Base-by-base conservation (phyloP, 2,888 invertebrate genomes). In the Hypomecis atomaria region DNA sequence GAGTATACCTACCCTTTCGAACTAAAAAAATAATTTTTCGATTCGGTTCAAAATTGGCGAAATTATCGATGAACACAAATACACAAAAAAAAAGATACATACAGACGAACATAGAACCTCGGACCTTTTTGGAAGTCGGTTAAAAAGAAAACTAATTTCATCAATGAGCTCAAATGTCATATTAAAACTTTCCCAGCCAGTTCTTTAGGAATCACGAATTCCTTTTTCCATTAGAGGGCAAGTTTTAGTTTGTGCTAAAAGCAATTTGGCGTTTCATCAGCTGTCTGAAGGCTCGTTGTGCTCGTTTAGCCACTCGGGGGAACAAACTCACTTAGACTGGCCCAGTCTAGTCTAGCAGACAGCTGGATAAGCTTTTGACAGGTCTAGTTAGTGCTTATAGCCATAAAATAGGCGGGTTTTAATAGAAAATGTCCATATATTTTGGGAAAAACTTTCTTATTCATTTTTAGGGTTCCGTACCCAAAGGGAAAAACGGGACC, bases 211-310 rank as follows among this genome's bases (percentile, higher is more conserved):
- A 40, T 11, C 11, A 11, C 48, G 36, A 10, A 42, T 48, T 42
- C 48, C 36, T 40, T 60, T 11, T 43, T 13, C 43, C 50, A 50
- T 50, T 40, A 34, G 10, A 9, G 36, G 36, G 8, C 5, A 54
- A 60, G 34, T 47, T 48, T 42, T 11, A 43, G 48, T 45, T 45
- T n/a, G 8, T 38, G 43, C 38, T 63, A 58, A 63, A 59, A 64
- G 64, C 64, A 64, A 64, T 64, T 56, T 59, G 55, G 40, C 44
- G 11, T 64, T 59, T 59, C 36, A 47, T 49, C 40, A 34, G 58
- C 50, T 52, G 37, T 42, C 42, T 33, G 34, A 42, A 47, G 42
- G 53, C 11, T n/a, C 52, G 52, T 52, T 52, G 13, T 57, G 57
- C 13, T 52, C n/a, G 52, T 42, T 52, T 52, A 42, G 13, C 53